phyloP scores from a whole-genome alignment of 1,140 invertebrate species.

The Drosophila ercepeae region DNA sequence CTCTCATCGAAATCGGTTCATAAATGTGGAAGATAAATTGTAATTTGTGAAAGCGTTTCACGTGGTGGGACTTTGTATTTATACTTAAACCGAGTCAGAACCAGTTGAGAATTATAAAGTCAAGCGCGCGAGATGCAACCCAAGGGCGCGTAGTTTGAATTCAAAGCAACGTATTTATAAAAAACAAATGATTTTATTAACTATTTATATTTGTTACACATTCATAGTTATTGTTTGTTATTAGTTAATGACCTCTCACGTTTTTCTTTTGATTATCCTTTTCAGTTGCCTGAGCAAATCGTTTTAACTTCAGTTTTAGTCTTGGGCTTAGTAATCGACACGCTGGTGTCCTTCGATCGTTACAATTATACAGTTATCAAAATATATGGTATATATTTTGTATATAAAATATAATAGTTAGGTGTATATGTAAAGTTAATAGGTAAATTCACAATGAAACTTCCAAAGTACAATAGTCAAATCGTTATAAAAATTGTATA shows the following conservation, averaged over 20 bases:
- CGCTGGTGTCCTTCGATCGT: constrained; percentile 3
- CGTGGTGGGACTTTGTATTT: neutral
- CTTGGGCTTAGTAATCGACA: constrained; percentile 21
- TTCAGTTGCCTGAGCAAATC: constrained; percentile 62
- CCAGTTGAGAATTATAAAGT: neutral
- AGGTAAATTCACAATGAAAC: constrained; percentile 61
- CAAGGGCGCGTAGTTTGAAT: no score
- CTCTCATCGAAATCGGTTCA: neutral
- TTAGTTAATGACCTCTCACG: constrained; percentile 16
- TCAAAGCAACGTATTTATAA: constrained; percentile 27
- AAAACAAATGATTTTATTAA: constrained; percentile 49
- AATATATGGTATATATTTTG: constrained; percentile 47
- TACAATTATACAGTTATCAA: constrained; percentile 42
- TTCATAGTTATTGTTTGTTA: constrained; percentile 13
- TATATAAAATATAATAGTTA: constrained; percentile 33
- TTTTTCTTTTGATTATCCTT: constrained; percentile 65
- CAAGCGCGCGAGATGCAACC: no score
- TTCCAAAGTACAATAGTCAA: constrained; percentile 58
- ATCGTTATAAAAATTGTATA: constrained; percentile 30
- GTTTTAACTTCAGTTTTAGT: constrained; percentile 42
- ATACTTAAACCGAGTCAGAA: neutral
- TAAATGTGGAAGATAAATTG: neutral
- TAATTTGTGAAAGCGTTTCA: neutral
- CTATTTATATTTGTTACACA: constrained; percentile 23
- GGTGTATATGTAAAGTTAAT: constrained; percentile 22